These are phyloP conservation scores for Eudemis profundana DNA, from an alignment of 2,888 invertebrate genomes.

Conservation along the genomic window DNA sequence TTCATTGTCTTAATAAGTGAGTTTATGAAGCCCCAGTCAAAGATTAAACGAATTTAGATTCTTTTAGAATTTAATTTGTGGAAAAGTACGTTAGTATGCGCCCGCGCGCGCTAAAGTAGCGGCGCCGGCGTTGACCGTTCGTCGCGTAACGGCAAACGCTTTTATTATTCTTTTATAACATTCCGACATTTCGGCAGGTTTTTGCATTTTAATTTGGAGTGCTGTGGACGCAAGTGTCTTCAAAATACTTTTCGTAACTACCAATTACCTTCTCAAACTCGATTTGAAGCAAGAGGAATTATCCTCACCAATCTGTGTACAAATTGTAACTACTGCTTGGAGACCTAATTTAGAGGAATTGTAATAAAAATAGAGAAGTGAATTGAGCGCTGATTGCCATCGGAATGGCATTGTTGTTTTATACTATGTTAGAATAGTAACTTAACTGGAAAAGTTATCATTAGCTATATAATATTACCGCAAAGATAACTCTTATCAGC, in stretches of 20 bases:
- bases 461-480: not conserved
- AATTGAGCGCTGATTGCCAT: no score
- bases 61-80: conserved; percentile 44
- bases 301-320: no score
- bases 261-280: not conserved
- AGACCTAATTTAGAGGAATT: no score
- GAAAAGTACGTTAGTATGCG: conserved; percentile 49
- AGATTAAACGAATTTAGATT: conserved; percentile 18
- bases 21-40: not conserved
- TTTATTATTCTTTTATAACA: conserved; percentile 43
- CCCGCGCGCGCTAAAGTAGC: conserved; percentile 44
- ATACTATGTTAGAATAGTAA: no score
- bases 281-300: no score
- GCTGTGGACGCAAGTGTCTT: conserved; percentile 13
- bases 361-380: no score
- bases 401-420: no score
- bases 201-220: conserved; percentile 8
- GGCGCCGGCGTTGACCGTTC: conserved; percentile 42
- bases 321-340: no score
- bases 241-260: not conserved
- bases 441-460: conserved; percentile 6
- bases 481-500: conserved; percentile 25
- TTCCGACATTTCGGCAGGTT: conserved; percentile 32
- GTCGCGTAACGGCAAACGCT: conserved; percentile 47
- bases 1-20: not conserved